A percentile compares a stretch with the other conserved stretches of the same genome.
These are phyloP conservation scores for Aphodius granarius DNA, from an alignment of 2,888 invertebrate genomes.

Conservation along the genomic window DNA sequence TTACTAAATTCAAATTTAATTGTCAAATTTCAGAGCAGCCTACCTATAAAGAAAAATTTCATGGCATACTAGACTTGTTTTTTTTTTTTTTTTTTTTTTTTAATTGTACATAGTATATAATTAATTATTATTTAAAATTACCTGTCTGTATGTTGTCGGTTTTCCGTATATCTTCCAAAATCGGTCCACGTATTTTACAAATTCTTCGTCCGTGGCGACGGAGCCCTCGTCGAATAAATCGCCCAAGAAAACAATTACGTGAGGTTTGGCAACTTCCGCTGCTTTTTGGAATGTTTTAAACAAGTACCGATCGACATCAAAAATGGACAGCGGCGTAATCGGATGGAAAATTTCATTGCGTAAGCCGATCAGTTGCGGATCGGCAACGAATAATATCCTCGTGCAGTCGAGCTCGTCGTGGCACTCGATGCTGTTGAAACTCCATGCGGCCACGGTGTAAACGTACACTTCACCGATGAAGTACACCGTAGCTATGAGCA, in stretches of 20 bases:
- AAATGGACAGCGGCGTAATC: constrained; percentile 72
- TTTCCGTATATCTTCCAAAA: constrained; percentile 66
- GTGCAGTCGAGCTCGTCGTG: constrained; percentile 44
- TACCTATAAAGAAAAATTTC: too few species aligned
- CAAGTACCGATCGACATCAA: constrained; percentile 91
- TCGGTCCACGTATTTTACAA: constrained; percentile 72
- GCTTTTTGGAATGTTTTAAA: constrained; percentile 76
- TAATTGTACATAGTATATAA: too few species aligned
- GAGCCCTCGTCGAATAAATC: constrained; percentile 96
- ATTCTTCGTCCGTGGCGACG: constrained; percentile 68
- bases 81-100: too few species aligned
- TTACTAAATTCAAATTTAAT: too few species aligned
- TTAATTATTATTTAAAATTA: too few species aligned
- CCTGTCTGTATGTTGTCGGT: neutral
- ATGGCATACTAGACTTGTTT: too few species aligned
- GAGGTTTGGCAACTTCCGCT: constrained; percentile 71
- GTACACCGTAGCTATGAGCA: neutral
- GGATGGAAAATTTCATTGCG: constrained; percentile 67
- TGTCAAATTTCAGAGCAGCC: too few species aligned
- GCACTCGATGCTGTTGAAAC: constrained; percentile 35
- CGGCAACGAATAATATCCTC: constrained; percentile 66
- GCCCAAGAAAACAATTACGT: constrained; percentile 87
- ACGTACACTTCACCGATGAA: constrained; percentile 1
- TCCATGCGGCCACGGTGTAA: neutral
- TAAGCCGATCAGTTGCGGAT: constrained; percentile 91